Evolutionary conservation across 2,797 vertebrate species (phyloP).

Genomic region (Mormyrus proboscirostris): DNA sequence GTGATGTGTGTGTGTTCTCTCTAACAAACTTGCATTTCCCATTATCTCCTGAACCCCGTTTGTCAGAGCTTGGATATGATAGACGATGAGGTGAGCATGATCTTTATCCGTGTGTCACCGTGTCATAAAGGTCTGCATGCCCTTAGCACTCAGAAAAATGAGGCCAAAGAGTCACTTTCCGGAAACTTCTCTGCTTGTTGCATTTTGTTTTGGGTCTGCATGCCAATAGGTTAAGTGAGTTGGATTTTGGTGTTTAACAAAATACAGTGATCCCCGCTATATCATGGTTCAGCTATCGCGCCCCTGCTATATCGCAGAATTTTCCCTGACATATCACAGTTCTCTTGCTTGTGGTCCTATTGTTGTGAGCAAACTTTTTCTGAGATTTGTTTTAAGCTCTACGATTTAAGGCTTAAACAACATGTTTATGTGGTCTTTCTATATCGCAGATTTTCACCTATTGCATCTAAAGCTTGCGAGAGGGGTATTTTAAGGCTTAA

Average conservation of each 20-base stretch:
- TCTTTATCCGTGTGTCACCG: neutral
- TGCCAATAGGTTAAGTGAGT: neutral
- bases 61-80: conserved; percentile 97
- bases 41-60: conserved; percentile 58
- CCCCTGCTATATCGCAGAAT: neutral
- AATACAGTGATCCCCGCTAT: neutral
- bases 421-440: neutral
- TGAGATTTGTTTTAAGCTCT: neutral
- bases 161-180: neutral
- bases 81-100: conserved; percentile 83
- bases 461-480: no score
- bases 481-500: no score
- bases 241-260: neutral
- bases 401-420: neutral
- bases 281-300: no score
- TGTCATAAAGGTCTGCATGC: neutral
- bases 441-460: neutral
- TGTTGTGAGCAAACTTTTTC: neutral
- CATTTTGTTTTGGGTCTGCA: neutral
- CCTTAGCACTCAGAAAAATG: neutral
- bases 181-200: neutral
- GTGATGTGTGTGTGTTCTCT: neutral
- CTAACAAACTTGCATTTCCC: conserved; percentile 40
- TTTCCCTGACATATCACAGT: neutral
- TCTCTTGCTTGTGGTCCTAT: neutral